Evolutionary conservation across 2,797 vertebrate species (phyloP), one percentile per base, ranked within the genome.

Genomic region (Scyliorhinus canicula): DNA sequence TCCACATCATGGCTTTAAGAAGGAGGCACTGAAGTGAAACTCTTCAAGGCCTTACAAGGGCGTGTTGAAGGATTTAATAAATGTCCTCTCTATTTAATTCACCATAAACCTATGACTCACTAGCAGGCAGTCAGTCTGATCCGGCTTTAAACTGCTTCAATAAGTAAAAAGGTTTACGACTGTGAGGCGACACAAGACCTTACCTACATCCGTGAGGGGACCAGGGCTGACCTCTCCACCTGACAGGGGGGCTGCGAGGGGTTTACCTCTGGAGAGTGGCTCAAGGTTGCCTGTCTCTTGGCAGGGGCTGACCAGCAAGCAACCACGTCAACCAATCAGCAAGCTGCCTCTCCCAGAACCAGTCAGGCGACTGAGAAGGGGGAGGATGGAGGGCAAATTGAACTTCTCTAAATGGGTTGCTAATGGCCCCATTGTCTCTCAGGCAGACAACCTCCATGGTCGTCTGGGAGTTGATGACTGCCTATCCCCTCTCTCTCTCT

Each of bases 371-470:
- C 86, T 60, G 16, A 35, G 40, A n/a, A n/a, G n/a, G 12, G 55
- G 16, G 40, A 16, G 86, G 60, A 40, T 7, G 7, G 55, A 19
- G 40, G 55, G 35, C 35, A 63, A 40, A 63, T 55, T n/a, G 55
- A 55, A 55, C 9, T 55, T 55, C 55, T 55, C 55, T 9, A 55
- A 55, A 55, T 63, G 55, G 60, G 86, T 11, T 60, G 86, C 86
- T 90, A 90, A 90, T 90, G 86, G 86, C 57, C 31, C 7, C 35
- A 90, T 90, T 90, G 86, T 90, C 55, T 90, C 86, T n/a, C n/a
- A n/a, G n/a, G n/a, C n/a, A n/a, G n/a, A n/a, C n/a, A 79, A 79
- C n/a, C 40, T 19, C 86, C 57, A 90, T 63, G 86, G 86, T 35
- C 55, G 19, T 4, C 86, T 90, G 14, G 35, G 1, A 21, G 57